A percentile compares a stretch with the other conserved stretches of the same genome.
Evolutionary conservation across 2,113 vertebrate genomes (phyloP).

Genomic region (Gnathonemus echidnorhynchus): DNA sequence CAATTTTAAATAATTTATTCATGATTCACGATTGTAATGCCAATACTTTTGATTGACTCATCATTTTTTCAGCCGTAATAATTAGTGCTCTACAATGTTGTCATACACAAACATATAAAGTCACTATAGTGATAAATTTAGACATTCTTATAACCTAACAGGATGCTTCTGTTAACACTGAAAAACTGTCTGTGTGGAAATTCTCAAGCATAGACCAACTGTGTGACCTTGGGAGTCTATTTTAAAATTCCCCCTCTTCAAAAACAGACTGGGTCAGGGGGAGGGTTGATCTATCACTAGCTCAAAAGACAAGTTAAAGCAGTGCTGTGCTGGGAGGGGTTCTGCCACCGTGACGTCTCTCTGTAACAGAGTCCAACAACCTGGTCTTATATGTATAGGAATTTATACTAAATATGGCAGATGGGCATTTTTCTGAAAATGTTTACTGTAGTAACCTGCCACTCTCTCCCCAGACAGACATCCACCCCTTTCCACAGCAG

Average conservation of each 20-base stretch:
- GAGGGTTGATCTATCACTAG: not conserved
- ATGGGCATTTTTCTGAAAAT: not conserved
- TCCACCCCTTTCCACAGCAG: not conserved
- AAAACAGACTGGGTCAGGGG: not conserved
- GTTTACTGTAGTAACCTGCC: not conserved
- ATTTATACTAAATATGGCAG: not conserved
- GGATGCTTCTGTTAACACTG: not conserved
- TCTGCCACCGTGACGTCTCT: not conserved
- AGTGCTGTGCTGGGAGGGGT: not conserved
- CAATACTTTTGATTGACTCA: not conserved
- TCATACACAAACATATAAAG: not conserved
- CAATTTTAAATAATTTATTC: not conserved
- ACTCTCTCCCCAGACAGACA: not conserved
- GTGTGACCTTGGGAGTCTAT: not conserved
- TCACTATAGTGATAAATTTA: not conserved
- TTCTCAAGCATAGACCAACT: not conserved
- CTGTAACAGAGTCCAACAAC: not conserved
- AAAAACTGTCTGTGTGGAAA: not conserved
- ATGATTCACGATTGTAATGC: not conserved
- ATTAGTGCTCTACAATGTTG: not conserved
- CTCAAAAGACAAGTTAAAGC: not conserved
- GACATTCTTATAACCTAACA: not conserved
- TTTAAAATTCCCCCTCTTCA: not conserved
- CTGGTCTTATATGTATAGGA: not conserved
- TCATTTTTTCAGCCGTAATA: not conserved